Base-by-base conservation (phyloP, 2,113 vertebrate species). In the Alaudala cheleensis region DNA sequence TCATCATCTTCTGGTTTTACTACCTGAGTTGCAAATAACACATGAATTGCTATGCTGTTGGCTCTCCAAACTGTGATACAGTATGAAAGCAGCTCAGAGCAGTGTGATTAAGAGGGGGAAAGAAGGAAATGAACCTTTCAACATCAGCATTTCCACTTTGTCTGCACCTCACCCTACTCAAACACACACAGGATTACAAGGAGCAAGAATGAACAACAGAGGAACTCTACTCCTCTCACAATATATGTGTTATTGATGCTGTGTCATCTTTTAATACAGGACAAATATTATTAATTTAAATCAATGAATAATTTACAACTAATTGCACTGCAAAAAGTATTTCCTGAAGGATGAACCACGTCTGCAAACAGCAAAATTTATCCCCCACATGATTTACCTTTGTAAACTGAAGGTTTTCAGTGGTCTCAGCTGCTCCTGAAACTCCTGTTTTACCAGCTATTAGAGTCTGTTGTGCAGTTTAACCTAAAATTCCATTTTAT, bases 1-100 rank as follows among this genome's bases (percentile, higher is more conserved):
- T 99, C 99, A 21, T 99, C 99, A 14, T 99, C 99, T 74, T 99
- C 99, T 23, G 97, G 73, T 97, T 99, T 99, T 81, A 96, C 96
- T 12, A 90, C 98, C 99, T 99, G 88, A 49, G 53, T 94, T 79
- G 83, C 20, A 97, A 88, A 80, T 73, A 61, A 57, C 34, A 56
- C 9, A 34, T 6, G 25, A 80, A 81, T 56, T 47, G n/a, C 51
- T 40, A 39, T 4, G 26, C 28, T 49, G 37, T 9, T 72, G 39
- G 47, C 73, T 69, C 76, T 74, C 56, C 53, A 58, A 67, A 44
- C 3, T 54, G 26, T 40, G 62, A 58, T 2, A n/a, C 0, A 83
- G 40, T 49, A 57, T 2, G 25, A 90, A 57, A 86, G 47, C 40
- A 66, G 85, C 23, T 82, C 2, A 28, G 42, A 84, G 61, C 6